Conservation (phyloP, 2,888 invertebrate species). For the Stenurella melanura region DNA sequence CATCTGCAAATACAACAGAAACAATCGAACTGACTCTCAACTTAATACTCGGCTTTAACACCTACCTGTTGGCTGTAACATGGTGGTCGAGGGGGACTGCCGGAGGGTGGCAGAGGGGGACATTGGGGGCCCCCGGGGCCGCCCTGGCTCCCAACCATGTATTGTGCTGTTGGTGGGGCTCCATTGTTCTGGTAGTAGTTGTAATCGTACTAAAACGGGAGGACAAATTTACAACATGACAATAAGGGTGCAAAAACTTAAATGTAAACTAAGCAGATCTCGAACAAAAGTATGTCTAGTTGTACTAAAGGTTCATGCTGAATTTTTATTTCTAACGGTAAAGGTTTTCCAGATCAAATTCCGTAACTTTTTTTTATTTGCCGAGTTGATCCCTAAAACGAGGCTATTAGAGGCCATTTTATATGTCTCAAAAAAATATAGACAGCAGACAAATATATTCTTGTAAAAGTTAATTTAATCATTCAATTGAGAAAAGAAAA, state of each 20-base stretch:
- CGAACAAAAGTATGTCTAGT: neutral
- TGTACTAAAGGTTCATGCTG: neutral
- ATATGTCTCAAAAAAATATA: no score
- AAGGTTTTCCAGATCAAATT: no score
- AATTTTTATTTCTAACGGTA: neutral
- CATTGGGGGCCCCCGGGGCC: constrained; percentile 56
- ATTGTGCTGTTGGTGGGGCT: constrained; percentile 57
- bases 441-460: no score
- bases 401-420: no score
- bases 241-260: neutral
- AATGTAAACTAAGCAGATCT: neutral
- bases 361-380: no score
- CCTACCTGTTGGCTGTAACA: constrained; percentile 61
- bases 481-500: no score
- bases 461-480: no score
- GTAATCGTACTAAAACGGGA: constrained; percentile 68
- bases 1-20: constrained; percentile 43
- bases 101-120: constrained; percentile 52
- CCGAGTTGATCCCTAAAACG: no score
- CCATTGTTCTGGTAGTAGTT: constrained; percentile 69
- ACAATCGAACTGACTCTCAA: neutral
- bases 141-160: constrained; percentile 55
- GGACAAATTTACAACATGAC: neutral
- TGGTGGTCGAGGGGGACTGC: constrained; percentile 49
- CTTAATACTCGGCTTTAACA: neutral